phyloP scores from a whole-genome alignment of 2,113 vertebrate species.

The Crotalus tigris region DNA sequence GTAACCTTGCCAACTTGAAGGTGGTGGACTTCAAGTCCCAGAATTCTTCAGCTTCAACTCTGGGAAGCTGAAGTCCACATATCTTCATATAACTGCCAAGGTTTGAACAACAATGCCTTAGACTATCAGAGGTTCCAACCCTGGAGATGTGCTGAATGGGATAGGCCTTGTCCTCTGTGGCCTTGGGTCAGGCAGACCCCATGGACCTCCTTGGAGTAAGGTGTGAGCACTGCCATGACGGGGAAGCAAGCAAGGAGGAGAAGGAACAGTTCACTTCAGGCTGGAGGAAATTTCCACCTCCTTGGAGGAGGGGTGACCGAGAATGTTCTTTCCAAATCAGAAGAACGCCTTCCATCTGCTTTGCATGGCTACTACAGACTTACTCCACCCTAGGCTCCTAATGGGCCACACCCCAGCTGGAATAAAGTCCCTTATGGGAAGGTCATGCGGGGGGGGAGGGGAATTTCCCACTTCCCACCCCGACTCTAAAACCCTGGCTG shows the following conservation, averaged over 20 bases:
- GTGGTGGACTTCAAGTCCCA: neutral
- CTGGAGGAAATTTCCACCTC: neutral
- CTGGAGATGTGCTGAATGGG: neutral
- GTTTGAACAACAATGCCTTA: neutral
- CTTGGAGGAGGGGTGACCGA: neutral
- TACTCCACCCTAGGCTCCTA: neutral
- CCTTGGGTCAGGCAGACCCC: neutral
- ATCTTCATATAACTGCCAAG: neutral
- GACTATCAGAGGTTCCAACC: neutral
- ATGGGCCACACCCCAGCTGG: neutral
- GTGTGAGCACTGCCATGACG: neutral
- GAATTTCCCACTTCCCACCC: neutral
- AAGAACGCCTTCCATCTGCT: neutral
- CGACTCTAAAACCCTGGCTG: neutral
- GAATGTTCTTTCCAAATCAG: neutral
- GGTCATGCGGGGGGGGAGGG: neutral
- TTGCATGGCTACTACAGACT: neutral
- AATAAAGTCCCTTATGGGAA: neutral
- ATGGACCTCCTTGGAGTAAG: neutral
- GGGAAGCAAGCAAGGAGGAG: neutral
- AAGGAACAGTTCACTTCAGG: neutral
- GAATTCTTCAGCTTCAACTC: neutral
- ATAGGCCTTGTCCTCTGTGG: neutral
- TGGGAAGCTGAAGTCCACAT: no score
- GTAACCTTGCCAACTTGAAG: no score